phyloP scores from a whole-genome alignment of 1,140 invertebrate genomes.

The Heliconius hewitsoni region DNA sequence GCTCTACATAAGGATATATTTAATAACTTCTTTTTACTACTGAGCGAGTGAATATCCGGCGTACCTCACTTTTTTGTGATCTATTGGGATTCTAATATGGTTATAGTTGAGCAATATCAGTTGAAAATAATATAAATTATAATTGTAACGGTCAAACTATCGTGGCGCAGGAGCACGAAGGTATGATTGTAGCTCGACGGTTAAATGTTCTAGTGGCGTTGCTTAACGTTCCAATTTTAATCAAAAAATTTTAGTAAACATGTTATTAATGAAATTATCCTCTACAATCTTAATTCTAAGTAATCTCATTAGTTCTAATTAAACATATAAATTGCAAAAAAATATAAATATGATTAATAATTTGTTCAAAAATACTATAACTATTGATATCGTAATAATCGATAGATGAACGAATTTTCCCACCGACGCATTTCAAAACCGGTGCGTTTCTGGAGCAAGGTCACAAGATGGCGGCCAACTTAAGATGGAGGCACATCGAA shows the following conservation, averaged over 20 bases:
- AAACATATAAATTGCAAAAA: background rate
- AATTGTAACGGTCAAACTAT: background rate
- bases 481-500: slow-evolving; percentile 58
- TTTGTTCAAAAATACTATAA: background rate
- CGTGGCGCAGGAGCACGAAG: too few species aligned
- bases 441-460: slow-evolving; percentile 71
- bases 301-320: background rate
- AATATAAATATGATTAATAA: background rate
- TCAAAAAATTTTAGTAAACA: too few species aligned
- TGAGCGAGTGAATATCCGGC: slow-evolving; percentile 15
- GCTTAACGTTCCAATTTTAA: too few species aligned
- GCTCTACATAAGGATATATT: slow-evolving; percentile 6
- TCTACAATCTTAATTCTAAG: too few species aligned
- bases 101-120: background rate
- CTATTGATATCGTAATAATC: slow-evolving; percentile 43
- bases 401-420: slow-evolving; percentile 64
- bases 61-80: slow-evolving; percentile 12
- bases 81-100: slow-evolving; percentile 1
- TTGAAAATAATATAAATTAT: background rate
- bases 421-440: slow-evolving; percentile 63
- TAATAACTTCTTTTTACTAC: slow-evolving; percentile 9
- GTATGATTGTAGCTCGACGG: too few species aligned
- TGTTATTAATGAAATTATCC: too few species aligned
- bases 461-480: slow-evolving; percentile 63
- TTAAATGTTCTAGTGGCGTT: background rate